Percentiles rank a stretch among this genome's conserved stretches.
phyloP scores from a whole-genome alignment of 1,140 invertebrate genomes.

The Dermatophagoides farinae region DNA sequence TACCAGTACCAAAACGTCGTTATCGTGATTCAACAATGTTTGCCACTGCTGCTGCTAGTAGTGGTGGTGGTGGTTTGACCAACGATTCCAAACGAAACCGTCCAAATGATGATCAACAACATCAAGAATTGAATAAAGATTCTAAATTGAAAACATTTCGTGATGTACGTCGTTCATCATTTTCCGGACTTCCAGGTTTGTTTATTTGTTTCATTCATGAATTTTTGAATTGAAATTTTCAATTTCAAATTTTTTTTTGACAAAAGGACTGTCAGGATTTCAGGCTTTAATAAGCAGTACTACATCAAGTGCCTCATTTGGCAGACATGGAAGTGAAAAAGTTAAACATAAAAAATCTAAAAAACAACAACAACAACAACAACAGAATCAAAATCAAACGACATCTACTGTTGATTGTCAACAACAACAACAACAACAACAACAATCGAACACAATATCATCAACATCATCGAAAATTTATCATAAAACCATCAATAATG shows the following conservation, averaged over 20 bases:
- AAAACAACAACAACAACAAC: too few relatives aligned
- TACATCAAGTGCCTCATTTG: slow-evolving; percentile 3
- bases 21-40: too few relatives aligned
- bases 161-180: slow-evolving; percentile 18
- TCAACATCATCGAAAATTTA: not conserved
- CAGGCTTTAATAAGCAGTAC: not conserved
- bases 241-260: not conserved
- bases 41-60: too few relatives aligned
- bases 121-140: not conserved
- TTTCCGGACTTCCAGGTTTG: slow-evolving; percentile 12
- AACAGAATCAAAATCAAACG: too few relatives aligned
- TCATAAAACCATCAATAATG: too few relatives aligned
- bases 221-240: not conserved
- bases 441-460: not conserved
- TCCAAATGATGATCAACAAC: slow-evolving; percentile 36
- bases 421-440: not conserved
- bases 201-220: not conserved
- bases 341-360: slow-evolving; percentile 10
- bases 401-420: not conserved
- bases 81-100: slow-evolving; percentile 62
- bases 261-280: slow-evolving; percentile 4
- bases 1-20: not conserved
- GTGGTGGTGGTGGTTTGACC: too few relatives aligned
- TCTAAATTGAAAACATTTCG: slow-evolving; percentile 18
- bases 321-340: slow-evolving; percentile 10